Conservation (phyloP, 2,888 invertebrate species). For the Falcaria lacertinaria region DNA sequence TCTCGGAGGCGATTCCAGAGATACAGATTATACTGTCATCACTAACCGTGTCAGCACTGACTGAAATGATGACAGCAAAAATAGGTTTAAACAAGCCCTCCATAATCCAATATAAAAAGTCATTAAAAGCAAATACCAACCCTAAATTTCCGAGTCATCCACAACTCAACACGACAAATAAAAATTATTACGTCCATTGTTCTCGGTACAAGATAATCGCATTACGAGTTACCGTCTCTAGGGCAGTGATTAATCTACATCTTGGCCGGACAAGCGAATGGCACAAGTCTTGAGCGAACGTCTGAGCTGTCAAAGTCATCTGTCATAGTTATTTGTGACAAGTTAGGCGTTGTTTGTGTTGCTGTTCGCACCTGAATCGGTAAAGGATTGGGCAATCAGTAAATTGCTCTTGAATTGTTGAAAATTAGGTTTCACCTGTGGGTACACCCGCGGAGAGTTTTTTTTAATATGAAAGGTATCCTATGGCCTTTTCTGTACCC, state of each 20-base stretch:
- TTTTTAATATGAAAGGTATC: too few relatives aligned
- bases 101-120: too few relatives aligned
- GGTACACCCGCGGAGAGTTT: too few relatives aligned
- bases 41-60: too few relatives aligned
- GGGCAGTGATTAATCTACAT: conserved; percentile 58
- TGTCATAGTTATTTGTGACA: background rate
- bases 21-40: too few relatives aligned
- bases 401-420: too few relatives aligned
- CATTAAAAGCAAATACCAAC: background rate
- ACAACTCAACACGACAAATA: conserved; percentile 24
- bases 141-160: background rate
- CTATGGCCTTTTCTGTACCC: too few relatives aligned
- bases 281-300: conserved; percentile 12
- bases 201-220: conserved; percentile 69
- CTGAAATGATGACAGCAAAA: too few relatives aligned
- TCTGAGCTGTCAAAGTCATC: background rate
- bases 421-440: too few relatives aligned
- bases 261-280: conserved; percentile 29
- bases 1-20: too few relatives aligned
- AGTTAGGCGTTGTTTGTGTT: background rate
- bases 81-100: too few relatives aligned
- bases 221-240: conserved; percentile 56
- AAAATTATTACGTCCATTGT: conserved; percentile 50
- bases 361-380: background rate
- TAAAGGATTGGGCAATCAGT: background rate